Conservation (phyloP, 2,888 invertebrate species). For the Ptilodon capucinus region DNA sequence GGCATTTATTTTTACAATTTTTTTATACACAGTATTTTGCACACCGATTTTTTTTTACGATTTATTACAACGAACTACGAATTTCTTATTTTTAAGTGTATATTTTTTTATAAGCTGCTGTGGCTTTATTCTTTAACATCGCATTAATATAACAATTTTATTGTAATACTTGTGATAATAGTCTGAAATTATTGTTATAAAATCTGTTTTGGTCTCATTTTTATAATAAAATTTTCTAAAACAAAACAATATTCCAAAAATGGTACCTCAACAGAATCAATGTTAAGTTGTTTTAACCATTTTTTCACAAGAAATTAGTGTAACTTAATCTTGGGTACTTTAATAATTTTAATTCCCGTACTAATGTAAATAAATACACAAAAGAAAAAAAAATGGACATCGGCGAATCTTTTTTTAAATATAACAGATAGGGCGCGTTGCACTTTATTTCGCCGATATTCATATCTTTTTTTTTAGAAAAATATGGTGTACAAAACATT, state of each 20-base stretch:
- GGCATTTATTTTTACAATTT: conserved; percentile 59
- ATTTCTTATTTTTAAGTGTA: conserved; percentile 24
- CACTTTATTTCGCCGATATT: conserved; percentile 14
- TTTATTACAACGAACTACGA: conserved; percentile 48
- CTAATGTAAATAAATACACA: conserved; percentile 52
- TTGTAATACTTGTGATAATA: conserved; percentile 48
- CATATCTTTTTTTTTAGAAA: conserved; percentile 11
- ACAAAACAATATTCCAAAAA: no score
- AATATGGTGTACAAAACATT: conserved; percentile 16
- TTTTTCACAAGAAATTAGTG: conserved; percentile 18
- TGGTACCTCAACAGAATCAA: conserved; percentile 7
- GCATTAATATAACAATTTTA: conserved; percentile 39
- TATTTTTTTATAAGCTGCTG: conserved; percentile 10
- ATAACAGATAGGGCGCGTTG: conserved; percentile 1
- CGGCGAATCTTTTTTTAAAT: conserved; percentile 6
- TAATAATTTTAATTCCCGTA: conserved; percentile 36
- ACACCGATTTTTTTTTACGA: conserved; percentile 30
- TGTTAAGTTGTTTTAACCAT: conserved; percentile 11
- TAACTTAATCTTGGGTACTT: conserved; percentile 34
- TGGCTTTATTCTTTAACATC: conserved; percentile 32
- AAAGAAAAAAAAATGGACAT: conserved; percentile 20
- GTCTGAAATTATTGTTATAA: conserved; percentile 21
- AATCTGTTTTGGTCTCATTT: conserved; percentile 1
- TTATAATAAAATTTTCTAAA: background rate
- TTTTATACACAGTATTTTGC: conserved; percentile 14